A percentile compares a stretch with the other conserved stretches of the same genome.
These are phyloP conservation scores for Cynoglossus semilaevis DNA, from an alignment of 2,113 vertebrate genomes.

Conservation along the genomic window DNA sequence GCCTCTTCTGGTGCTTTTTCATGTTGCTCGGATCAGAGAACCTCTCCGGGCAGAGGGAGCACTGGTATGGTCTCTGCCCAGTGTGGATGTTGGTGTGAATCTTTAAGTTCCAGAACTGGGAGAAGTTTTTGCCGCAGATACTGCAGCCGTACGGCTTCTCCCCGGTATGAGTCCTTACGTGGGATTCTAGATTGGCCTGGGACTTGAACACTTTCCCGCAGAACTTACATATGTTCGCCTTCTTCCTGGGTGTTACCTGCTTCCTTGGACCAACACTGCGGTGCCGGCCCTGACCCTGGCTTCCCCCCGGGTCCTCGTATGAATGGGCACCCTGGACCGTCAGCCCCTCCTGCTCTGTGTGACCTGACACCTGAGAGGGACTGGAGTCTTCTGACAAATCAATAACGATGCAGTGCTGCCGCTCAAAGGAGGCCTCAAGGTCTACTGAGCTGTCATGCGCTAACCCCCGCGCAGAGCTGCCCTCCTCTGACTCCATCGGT, in stretches of 20 bases:
- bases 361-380: conserved; percentile 17
- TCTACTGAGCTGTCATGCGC: conserved; percentile 14
- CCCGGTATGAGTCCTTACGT: conserved; percentile 68
- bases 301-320: conserved; percentile 2
- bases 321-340: neutral
- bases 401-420: conserved; percentile 13
- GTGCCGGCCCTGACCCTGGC: conserved; percentile 4
- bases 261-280: neutral
- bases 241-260: conserved; percentile 34
- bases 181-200: conserved; percentile 61
- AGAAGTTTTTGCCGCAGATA: conserved; percentile 68
- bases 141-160: conserved; percentile 63
- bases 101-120: conserved; percentile 72
- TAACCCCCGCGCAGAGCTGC: conserved; percentile 20
- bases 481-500: conserved; percentile 16
- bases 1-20: conserved; percentile 68
- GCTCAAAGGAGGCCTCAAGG: conserved; percentile 26
- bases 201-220: conserved; percentile 62
- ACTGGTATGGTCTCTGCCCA: conserved; percentile 63
- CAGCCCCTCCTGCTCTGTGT: conserved; percentile 3
- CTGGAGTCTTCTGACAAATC: conserved; percentile 33
- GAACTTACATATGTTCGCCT: conserved; percentile 51
- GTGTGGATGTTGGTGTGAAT: conserved; percentile 70
- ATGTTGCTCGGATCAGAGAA: conserved; percentile 72
- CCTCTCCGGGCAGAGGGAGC: conserved; percentile 50